These are phyloP conservation scores for Acrobasis repandana DNA, from an alignment of 2,888 invertebrate genomes.

Conservation along the genomic window DNA sequence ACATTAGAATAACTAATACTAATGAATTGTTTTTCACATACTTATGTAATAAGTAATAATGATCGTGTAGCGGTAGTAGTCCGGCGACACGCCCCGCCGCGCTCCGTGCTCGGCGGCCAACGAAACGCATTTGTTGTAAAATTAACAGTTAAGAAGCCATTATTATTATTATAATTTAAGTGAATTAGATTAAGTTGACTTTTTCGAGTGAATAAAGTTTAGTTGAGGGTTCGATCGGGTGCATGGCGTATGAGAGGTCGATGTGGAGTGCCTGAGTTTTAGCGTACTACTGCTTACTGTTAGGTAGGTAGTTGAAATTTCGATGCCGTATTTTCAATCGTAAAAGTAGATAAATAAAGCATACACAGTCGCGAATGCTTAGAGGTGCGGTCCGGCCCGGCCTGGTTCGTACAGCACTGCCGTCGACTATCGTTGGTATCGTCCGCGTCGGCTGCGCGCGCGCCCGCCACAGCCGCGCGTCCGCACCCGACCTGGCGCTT, in stretches of 20 bases:
- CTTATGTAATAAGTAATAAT: conserved; percentile 77
- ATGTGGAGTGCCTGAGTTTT: conserved; percentile 80
- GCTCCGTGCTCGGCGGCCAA: conserved; percentile 74
- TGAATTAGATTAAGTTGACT: conserved; percentile 80
- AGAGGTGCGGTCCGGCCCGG: conserved; percentile 45
- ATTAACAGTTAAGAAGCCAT: conserved; percentile 80
- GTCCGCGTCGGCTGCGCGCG: conserved; percentile 14
- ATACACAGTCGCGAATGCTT: conserved; percentile 73
- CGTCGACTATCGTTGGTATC: conserved; percentile 40
- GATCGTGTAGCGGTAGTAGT: conserved; percentile 72
- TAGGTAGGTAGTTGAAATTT: conserved; percentile 83
- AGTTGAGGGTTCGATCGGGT: conserved; percentile 77
- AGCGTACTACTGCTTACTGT: conserved; percentile 82
- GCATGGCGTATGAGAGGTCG: conserved; percentile 78
- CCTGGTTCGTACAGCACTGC: conserved; percentile 47
- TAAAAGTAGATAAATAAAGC: conserved; percentile 76
- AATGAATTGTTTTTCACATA: conserved; percentile 76
- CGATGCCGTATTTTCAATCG: conserved; percentile 79
- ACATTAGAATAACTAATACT: conserved; percentile 65
- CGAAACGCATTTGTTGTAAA: conserved; percentile 82
- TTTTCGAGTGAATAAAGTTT: conserved; percentile 79
- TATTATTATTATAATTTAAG: conserved; percentile 81
- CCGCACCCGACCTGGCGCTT: conserved; percentile 61
- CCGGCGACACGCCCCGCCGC: conserved; percentile 60
- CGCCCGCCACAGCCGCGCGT: conserved; percentile 33